These are phyloP conservation scores for Escarpia spicata DNA, from an alignment of 2,888 invertebrate species.

Conservation along the genomic window DNA sequence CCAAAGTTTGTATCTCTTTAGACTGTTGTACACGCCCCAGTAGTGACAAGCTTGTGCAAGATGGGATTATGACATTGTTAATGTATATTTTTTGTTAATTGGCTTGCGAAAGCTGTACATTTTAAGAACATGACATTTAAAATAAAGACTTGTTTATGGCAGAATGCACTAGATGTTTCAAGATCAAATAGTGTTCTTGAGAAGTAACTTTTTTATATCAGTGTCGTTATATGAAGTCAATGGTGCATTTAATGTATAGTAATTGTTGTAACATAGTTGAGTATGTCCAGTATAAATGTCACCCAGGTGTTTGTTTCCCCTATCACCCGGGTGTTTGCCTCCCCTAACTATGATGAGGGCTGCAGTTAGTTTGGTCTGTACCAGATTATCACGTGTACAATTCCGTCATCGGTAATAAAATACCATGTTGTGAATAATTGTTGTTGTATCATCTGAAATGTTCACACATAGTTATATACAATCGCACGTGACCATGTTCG, in stretches of 20 bases:
- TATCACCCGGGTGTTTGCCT: neutral
- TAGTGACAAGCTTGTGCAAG: too few relatives aligned
- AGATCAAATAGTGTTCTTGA: neutral
- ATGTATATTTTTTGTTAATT: neutral
- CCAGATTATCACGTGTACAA: neutral
- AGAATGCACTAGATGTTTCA: neutral
- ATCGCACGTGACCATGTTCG: neutral
- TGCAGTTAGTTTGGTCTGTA: neutral
- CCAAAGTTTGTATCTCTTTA: too few relatives aligned
- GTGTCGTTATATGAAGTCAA: conserved; percentile 1
- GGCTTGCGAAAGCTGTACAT: neutral
- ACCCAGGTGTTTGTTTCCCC: neutral
- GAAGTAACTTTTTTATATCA: neutral
- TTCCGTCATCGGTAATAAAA: neutral
- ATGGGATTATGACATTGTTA: too few relatives aligned
- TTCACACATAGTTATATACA: neutral
- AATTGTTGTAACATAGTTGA: neutral
- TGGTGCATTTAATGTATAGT: neutral
- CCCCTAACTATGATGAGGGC: neutral
- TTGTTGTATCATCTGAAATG: neutral
- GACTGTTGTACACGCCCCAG: too few relatives aligned
- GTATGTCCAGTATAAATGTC: neutral
- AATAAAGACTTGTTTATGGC: neutral
- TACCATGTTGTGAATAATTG: conserved; percentile 3
- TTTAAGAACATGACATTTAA: neutral